Evolutionary conservation across 2,888 invertebrate genomes (phyloP), one percentile per base, ranked within the genome.

Genomic region (Phalera bucephala): DNA sequence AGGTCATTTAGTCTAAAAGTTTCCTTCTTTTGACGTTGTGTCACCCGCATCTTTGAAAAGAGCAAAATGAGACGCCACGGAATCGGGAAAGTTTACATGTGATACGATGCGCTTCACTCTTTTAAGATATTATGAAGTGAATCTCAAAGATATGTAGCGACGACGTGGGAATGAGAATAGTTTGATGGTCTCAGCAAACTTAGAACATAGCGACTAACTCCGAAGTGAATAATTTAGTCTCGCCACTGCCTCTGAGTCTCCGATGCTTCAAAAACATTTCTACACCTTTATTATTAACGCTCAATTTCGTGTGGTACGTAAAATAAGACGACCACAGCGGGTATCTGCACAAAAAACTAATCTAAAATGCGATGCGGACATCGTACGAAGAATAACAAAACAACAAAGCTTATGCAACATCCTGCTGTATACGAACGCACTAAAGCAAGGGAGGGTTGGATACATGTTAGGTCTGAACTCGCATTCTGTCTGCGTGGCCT

Each of bases 391-490:
- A 74, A 82, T 82, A 85, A 88, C 80, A 86, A 86, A 86, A 84
- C 85, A 80, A 84, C 81, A 76, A 80, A 78, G 78, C 80, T 88
- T 89, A 89, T 89, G 87, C 87, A 89, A 89, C 83, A 88, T 87
- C 87, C 88, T 87, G 87, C 79, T 80, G 42, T 51, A 56, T 74
- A 69, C 66, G 66, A 68, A 67, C 69, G 59, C 64, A 64, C 61
- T 59, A 56, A 60, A 60, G 64, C 60, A 65, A 64, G 69, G 72
- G 71, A 76, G 81, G 80, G 80, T 80, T 82, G 72, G 78, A 72
- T 78, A 73, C 78, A 74, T 71, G 67, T 78, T 72, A 72, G 70
- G 72, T 61, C 72, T 72, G 66, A 69, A 68, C 72, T 74, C 72
- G 71, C 67, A 70, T 76, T 84, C 65, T 69, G 82, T 68, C 68